Evolutionary conservation across 30 jellyfish, hydroid and myxozoan genomes (phyloP), one percentile per base, ranked within the genome.

Genomic region (Turritopsis rubra): DNA sequence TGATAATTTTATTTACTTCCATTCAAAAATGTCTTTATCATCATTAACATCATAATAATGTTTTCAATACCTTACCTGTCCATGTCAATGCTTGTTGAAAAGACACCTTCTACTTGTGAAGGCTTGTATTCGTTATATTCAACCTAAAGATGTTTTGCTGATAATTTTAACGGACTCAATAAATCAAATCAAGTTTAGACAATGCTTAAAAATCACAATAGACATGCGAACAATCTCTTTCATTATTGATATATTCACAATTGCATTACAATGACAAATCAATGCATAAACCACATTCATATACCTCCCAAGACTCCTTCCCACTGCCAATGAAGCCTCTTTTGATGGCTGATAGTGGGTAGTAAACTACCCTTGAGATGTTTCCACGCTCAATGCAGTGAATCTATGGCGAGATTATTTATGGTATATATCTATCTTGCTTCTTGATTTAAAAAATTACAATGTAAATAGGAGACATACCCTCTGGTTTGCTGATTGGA

Each of bases 241-340:
- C n/a, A n/a, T n/a, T n/a, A n/a, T n/a, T n/a, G n/a, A n/a, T n/a
- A n/a, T n/a, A n/a, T n/a, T n/a, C n/a, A n/a, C n/a, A n/a, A n/a
- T n/a, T n/a, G n/a, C n/a, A n/a, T n/a, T n/a, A n/a, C n/a, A n/a
- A n/a, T n/a, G n/a, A n/a, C n/a, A n/a, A n/a, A n/a, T n/a, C n/a
- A n/a, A n/a, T n/a, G n/a, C n/a, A n/a, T n/a, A n/a, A n/a, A n/a
- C n/a, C n/a, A n/a, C n/a, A n/a, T n/a, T n/a, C n/a, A n/a, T n/a
- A n/a, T 1, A 68, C 77, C 77, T 68, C 77, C 77, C 77, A 68
- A n/a, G 21, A 19, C 21, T n/a, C 31, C 31, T 68, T n/a, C 21
- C 30, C 77, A 7, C 19, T 68, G 16, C 17, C 31, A 8, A 68
- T 22, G 8, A 7, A 23, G 8, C 9, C 28, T 19, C 77, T 68